Percentiles rank a stretch among this genome's conserved stretches.
These are phyloP conservation scores for Caenorhabditis becei DNA, from an alignment of 2,888 invertebrate species.

Conservation along the genomic window DNA sequence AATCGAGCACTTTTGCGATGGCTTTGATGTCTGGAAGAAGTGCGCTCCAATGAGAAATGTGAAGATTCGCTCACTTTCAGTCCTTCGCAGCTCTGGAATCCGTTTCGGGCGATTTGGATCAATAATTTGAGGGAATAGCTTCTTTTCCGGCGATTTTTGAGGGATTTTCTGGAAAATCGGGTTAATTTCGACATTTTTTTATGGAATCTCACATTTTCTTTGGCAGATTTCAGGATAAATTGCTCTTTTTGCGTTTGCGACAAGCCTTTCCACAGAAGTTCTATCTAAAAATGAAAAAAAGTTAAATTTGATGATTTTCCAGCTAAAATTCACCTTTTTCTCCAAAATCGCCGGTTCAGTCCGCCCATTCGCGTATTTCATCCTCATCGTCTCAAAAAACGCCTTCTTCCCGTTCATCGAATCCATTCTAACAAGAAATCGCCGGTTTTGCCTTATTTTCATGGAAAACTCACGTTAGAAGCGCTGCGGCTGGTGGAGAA, in stretches of 20 bases:
- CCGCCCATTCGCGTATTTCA: not conserved
- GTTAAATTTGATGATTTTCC: not conserved
- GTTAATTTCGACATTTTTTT: too few species aligned
- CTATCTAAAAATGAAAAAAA: slow-evolving; percentile 13
- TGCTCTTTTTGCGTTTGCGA: not conserved
- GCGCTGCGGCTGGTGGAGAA: slow-evolving; percentile 18
- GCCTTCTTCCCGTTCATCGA: slow-evolving; percentile 8
- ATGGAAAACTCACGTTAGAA: not conserved
- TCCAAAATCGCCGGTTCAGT: not conserved
- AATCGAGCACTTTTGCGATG: slow-evolving; percentile 29
- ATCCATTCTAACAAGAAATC: slow-evolving; percentile 10
- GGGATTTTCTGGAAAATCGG: not conserved
- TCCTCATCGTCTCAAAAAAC: slow-evolving; percentile 15
- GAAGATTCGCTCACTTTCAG: not conserved
- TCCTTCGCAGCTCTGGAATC: too few species aligned
- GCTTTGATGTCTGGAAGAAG: slow-evolving; percentile 27
- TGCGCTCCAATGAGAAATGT: not conserved
- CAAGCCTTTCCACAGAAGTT: slow-evolving; percentile 25
- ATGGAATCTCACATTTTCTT: too few species aligned
- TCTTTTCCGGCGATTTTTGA: not conserved
- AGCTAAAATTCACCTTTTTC: slow-evolving; percentile 2
- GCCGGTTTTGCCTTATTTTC: not conserved
- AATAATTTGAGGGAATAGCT: not conserved
- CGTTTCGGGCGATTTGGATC: too few species aligned
- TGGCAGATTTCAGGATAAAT: not conserved